A percentile compares a stretch with the other conserved stretches of the same genome.
phyloP scores from a whole-genome alignment of 2,113 vertebrate genomes.

The Rhadina sibilatrix region DNA sequence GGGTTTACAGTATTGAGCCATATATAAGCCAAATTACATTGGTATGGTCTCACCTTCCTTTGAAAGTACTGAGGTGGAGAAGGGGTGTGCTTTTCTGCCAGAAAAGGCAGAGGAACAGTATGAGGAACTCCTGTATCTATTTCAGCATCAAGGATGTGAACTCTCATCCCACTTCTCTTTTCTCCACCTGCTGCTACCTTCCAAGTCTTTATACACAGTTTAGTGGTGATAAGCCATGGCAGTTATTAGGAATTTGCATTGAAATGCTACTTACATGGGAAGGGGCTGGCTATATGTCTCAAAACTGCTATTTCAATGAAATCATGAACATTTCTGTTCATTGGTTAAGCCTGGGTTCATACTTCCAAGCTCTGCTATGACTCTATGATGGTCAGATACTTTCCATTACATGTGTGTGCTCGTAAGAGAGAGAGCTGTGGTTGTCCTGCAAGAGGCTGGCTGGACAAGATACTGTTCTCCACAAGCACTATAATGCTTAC shows the following conservation, averaged over 20 bases:
- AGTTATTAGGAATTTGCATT: conserved; percentile 5
- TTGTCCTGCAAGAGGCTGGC: background rate
- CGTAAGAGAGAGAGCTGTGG: background rate
- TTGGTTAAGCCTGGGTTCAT: background rate
- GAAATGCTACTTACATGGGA: background rate
- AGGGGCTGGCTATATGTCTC: background rate
- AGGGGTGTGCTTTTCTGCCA: background rate
- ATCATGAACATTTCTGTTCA: background rate
- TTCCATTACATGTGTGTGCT: background rate
- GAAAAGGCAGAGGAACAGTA: background rate
- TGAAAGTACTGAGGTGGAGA: background rate
- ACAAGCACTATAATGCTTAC: background rate
- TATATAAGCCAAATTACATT: background rate
- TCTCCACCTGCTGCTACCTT: background rate
- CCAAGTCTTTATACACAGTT: background rate
- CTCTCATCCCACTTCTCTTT: conserved; percentile 27
- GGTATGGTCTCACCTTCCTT: background rate
- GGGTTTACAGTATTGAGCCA: background rate
- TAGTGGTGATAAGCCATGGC: background rate
- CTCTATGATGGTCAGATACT: background rate
- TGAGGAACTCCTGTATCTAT: conserved; percentile 18
- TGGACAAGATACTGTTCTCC: background rate
- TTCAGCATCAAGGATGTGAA: background rate
- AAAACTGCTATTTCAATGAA: background rate
- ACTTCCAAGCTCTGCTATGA: background rate